Evolutionary conservation across 2,888 invertebrate species (phyloP), one percentile per base, ranked within the genome.

Genomic region (Eristalis pertinax): DNA sequence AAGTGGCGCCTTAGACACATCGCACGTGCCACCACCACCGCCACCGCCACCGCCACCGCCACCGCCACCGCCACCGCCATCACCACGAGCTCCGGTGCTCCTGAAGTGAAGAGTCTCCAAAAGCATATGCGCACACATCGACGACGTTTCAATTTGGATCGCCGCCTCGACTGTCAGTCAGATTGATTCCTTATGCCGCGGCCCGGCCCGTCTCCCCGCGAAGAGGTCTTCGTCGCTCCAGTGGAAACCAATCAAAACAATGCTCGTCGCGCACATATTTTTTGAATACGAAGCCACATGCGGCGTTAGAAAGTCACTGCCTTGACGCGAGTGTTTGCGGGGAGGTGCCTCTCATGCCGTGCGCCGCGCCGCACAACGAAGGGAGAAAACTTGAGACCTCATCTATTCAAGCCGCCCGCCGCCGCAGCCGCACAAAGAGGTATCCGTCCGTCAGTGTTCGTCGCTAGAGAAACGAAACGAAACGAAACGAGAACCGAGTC

Each of bases 221-320:
- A 76, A 85, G 73, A 81, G 63, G 73, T 81, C 73, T 77, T 72
- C 63, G 76, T 76, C 67, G n/a, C 63, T 32, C 8, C 56, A 68
- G 73, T 73, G 26, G 68, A 35, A 82, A 26, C 68, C 60, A 86
- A 77, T 74, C 63, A 74, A 78, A 82, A 41, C 65, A 78, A 67
- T 65, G 29, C 67, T 70, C 60, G 50, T 35, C 56, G 32, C 11
- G 50, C 50, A 50, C 50, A 58, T 84, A 56, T 76, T 76, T 76
- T 76, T 74, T 72, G 32, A 70, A 67, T 67, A 79, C 70, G 41
- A 38, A 80, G 69, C n/a, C 15, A 38, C 63, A 62, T 43, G 50
- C 50, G 32, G 26, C 50, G 32, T 58, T 75, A 50, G 58, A 58
- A 65, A 58, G 70, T 72, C 73, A 56, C 8, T 7, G 32, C 11